Conservation (phyloP, 2,113 vertebrate genomes). For the Salvelinus sp. region DNA sequence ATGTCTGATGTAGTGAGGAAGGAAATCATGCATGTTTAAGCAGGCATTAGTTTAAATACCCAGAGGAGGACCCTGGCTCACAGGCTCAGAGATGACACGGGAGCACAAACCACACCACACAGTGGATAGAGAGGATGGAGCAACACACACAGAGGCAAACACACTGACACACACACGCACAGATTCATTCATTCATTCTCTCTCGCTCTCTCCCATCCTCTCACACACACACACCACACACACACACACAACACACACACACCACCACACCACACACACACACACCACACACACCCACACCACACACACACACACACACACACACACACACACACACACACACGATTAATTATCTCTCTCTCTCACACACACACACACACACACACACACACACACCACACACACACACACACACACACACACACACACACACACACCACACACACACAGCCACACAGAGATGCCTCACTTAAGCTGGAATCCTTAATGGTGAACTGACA, state of each 20-base stretch:
- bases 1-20: constrained; percentile 9
- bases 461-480: no score
- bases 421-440: no score
- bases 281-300: not conserved
- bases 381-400: no score
- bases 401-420: no score
- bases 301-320: not conserved
- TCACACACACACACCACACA: constrained; percentile 4
- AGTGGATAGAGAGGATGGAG: not conserved
- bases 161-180: constrained; percentile 5
- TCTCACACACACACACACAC: not conserved
- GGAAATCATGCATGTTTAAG: constrained; percentile 55
- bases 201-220: not conserved
- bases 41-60: constrained; percentile 50
- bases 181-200: not conserved
- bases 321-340: not conserved
- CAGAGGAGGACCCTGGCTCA: constrained; percentile 24
- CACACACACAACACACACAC: not conserved
- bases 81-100: constrained; percentile 24
- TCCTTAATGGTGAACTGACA: no score
- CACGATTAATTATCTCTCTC: not conserved
- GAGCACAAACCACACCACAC: not conserved
- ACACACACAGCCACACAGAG: not conserved
- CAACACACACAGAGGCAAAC: constrained; percentile 3
- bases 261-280: not conserved